phyloP scores from a whole-genome alignment of 2,888 invertebrate genomes.

The Rhamphomyia laevipes region DNA sequence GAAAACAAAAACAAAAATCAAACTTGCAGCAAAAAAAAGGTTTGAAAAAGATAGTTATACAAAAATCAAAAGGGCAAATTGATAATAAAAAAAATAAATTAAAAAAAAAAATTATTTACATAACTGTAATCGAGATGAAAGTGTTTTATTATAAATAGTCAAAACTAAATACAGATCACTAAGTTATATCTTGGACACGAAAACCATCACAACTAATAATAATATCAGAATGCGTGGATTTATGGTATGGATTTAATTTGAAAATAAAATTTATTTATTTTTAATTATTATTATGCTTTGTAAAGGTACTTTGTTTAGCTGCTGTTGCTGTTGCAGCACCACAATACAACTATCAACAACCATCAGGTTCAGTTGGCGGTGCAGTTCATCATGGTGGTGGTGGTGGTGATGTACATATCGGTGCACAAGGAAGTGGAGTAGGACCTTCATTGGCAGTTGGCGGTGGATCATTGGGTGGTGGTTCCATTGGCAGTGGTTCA shows the following conservation, averaged over 20 bases:
- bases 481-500: conserved; percentile 3
- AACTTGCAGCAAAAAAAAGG: too few relatives aligned
- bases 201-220: not conserved
- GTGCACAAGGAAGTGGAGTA: not conserved
- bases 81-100: too few relatives aligned
- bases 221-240: not conserved
- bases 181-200: not conserved
- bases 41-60: too few relatives aligned
- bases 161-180: not conserved
- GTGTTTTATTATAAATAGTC: not conserved
- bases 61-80: too few relatives aligned
- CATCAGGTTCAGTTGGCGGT: not conserved
- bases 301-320: not conserved
- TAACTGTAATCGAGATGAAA: too few relatives aligned
- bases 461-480: not conserved
- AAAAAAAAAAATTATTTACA: too few relatives aligned
- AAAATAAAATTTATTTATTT: too few relatives aligned
- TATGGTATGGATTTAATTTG: not conserved
- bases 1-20: too few relatives aligned
- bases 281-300: not conserved
- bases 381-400: not conserved
- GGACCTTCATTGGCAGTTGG: not conserved
- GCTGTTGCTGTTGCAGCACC: not conserved
- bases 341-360: not conserved
- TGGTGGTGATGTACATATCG: not conserved